A percentile compares a stretch with the other conserved stretches of the same genome.
These are phyloP conservation scores for Laterallus jamaicensis DNA, from an alignment of 2,113 vertebrate species.

Conservation along the genomic window DNA sequence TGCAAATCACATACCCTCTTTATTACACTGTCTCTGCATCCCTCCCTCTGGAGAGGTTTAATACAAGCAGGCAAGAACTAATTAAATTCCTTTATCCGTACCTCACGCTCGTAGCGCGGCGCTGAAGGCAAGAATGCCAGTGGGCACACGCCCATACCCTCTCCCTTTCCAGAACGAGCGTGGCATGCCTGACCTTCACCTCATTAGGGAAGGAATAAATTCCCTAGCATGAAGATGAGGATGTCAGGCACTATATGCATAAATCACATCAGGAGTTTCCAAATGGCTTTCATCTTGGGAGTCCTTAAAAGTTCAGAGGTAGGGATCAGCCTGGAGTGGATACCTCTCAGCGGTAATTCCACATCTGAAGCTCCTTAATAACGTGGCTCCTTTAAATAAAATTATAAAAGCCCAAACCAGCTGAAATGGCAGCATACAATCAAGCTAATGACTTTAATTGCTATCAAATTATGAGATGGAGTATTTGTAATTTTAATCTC, in stretches of 20 bases:
- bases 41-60: slow-evolving; percentile 8
- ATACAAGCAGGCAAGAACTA: slow-evolving; percentile 19
- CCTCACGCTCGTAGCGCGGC: slow-evolving; percentile 19
- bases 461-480: slow-evolving; percentile 28
- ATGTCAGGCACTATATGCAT: neutral
- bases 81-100: slow-evolving; percentile 61
- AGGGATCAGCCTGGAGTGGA: neutral
- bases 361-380: slow-evolving; percentile 22
- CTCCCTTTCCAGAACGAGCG: neutral
- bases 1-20: slow-evolving; percentile 41
- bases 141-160: slow-evolving; percentile 20
- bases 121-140: slow-evolving; percentile 43
- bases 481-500: slow-evolving; percentile 55
- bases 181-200: slow-evolving; percentile 37
- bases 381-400: neutral
- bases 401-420: neutral
- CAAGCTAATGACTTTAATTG: slow-evolving; percentile 54
- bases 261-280: slow-evolving; percentile 29
- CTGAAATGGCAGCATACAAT: neutral
- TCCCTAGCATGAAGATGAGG: neutral
- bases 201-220: slow-evolving; percentile 47
- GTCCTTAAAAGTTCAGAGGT: neutral
- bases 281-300: slow-evolving; percentile 38
- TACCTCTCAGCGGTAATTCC: slow-evolving; percentile 14
- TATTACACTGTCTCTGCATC: slow-evolving; percentile 24